These are phyloP conservation scores for Carcinoscorpius rotundicauda DNA, from an alignment of 1,140 invertebrate genomes.

Conservation along the genomic window DNA sequence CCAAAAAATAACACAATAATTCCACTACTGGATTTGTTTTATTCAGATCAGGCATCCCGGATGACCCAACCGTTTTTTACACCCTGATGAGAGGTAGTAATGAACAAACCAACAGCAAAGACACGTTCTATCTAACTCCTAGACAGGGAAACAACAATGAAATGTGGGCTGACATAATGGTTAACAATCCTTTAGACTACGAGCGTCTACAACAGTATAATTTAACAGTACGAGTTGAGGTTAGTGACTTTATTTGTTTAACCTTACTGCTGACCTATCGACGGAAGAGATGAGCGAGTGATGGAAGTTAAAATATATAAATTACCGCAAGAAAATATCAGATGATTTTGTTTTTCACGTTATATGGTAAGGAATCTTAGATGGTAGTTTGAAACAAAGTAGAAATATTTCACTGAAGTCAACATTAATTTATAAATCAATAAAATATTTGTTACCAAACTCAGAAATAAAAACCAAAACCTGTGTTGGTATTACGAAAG, in stretches of 20 bases:
- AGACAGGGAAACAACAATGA: conserved; percentile 67
- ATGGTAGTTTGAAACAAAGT: no score
- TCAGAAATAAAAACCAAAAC: no score
- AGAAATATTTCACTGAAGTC: no score
- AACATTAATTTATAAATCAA: no score
- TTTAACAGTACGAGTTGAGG: conserved; percentile 85
- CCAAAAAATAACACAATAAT: neutral
- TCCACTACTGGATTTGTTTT: neutral
- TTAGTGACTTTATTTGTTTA: conserved; percentile 18
- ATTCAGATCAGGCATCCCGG: conserved; percentile 68
- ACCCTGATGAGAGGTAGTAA: conserved; percentile 86
- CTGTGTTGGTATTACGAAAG: no score
- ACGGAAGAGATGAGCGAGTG: no score
- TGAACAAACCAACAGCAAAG: conserved; percentile 87
- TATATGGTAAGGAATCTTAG: no score
- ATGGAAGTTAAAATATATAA: no score
- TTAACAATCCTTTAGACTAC: conserved; percentile 89
- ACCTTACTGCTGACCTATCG: no score
- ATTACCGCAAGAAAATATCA: no score
- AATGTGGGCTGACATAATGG: conserved; percentile 72
- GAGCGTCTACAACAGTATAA: conserved; percentile 93
- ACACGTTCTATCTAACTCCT: conserved; percentile 91
- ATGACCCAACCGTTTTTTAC: conserved; percentile 89
- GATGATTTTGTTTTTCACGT: no score
- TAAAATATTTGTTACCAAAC: no score